These are phyloP conservation scores for Volucella zonaria DNA, from an alignment of 2,888 invertebrate genomes.

Conservation along the genomic window DNA sequence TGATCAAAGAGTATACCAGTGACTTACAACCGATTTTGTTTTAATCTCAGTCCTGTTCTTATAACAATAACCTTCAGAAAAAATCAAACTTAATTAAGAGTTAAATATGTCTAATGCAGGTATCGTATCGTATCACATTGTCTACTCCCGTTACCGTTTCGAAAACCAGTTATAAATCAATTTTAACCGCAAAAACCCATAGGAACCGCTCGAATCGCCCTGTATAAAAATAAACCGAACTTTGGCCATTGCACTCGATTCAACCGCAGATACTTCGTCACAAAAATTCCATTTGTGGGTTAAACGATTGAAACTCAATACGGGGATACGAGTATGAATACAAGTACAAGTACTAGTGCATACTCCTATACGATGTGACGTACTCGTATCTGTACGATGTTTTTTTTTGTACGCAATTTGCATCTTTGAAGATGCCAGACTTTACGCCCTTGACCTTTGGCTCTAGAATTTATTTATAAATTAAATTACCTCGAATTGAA, in stretches of 20 bases:
- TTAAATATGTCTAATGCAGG: too few relatives aligned
- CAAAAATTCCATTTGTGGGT: conserved; percentile 3
- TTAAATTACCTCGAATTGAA: conserved; percentile 14
- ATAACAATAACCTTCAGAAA: too few relatives aligned
- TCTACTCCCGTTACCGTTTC: too few relatives aligned
- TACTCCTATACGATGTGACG: neutral
- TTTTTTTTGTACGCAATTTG: conserved; percentile 17
- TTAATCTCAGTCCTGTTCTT: too few relatives aligned
- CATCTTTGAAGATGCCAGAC: conserved; percentile 34
- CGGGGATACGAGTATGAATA: neutral
- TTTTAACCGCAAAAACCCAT: neutral
- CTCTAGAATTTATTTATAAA: conserved; percentile 18
- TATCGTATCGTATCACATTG: too few relatives aligned
- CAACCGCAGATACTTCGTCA: conserved; percentile 45
- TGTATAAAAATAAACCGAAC: conserved; percentile 37
- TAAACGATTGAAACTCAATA: conserved; percentile 2
- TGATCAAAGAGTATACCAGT: too few relatives aligned
- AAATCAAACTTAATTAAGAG: too few relatives aligned
- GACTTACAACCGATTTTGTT: too few relatives aligned
- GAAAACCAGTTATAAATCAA: too few relatives aligned
- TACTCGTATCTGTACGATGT: conserved; percentile 5
- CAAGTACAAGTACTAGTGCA: too few relatives aligned
- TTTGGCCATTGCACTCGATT: conserved; percentile 47
- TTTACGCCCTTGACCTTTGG: conserved; percentile 42
- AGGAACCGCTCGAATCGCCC: conserved; percentile 13